A percentile compares a stretch with the other conserved stretches of the same genome.
Conservation (phyloP, 2,797 vertebrate genomes). For the Coranthus polyacanthus region DNA sequence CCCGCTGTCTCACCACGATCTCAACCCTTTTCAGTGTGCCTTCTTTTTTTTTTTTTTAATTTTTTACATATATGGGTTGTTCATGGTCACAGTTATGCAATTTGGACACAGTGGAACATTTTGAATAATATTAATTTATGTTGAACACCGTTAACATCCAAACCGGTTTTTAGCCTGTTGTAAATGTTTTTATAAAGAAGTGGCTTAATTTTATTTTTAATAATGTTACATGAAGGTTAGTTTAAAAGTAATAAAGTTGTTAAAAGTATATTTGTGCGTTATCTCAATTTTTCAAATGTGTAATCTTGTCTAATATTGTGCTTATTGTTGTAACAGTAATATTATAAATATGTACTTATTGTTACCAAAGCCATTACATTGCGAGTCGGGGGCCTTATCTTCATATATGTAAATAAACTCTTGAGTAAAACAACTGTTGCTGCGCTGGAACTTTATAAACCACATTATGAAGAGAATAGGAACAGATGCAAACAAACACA, state of each 20-base stretch:
- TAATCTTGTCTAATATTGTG: slow-evolving; percentile 37
- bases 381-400: not conserved
- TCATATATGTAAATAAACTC: not conserved
- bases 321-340: slow-evolving; percentile 29
- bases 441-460: slow-evolving; percentile 1
- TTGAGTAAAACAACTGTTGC: slow-evolving; percentile 3
- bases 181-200: slow-evolving; percentile 5
- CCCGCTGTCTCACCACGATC: not conserved
- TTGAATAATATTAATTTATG: not conserved
- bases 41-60: not conserved
- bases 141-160: not conserved
- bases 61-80: too few relatives aligned
- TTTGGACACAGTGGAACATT: not conserved
- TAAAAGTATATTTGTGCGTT: slow-evolving; percentile 3
- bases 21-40: not conserved
- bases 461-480: not conserved
- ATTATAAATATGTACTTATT: slow-evolving; percentile 29
- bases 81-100: not conserved
- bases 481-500: not conserved
- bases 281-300: not conserved
- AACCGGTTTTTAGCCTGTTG: slow-evolving; percentile 9
- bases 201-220: slow-evolving; percentile 13
- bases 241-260: slow-evolving; percentile 11
- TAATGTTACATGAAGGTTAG: slow-evolving; percentile 40
- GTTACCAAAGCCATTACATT: slow-evolving; percentile 62